Evolutionary conservation across 23 tunicate genomes (phyloP).

Genomic region (Trididemnum clinides): DNA sequence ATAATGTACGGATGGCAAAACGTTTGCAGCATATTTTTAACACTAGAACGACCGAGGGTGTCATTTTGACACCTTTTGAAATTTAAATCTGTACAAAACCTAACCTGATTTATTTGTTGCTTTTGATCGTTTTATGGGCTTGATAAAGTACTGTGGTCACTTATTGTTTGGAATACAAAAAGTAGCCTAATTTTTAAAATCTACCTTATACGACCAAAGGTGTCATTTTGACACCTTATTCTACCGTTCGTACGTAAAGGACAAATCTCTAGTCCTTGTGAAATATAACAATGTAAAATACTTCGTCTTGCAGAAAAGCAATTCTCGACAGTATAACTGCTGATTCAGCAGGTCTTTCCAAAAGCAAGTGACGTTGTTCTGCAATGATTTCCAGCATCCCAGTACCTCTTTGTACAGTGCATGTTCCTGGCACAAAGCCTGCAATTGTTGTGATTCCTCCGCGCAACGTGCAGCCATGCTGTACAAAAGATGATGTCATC

Average conservation of each 20-base stretch:
- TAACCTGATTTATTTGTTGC: no score
- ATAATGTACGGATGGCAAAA: no score
- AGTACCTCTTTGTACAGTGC: no score
- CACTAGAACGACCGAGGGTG: constrained; percentile 9
- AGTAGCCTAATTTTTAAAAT: neutral
- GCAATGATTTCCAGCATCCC: no score
- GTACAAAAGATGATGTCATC: neutral
- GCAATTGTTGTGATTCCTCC: no score
- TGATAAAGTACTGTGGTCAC: neutral
- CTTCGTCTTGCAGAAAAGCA: neutral
- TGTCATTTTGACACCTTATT: constrained; percentile 20
- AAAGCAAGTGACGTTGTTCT: no score
- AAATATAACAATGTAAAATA: neutral
- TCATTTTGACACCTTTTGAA: constrained; percentile 12
- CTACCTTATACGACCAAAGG: constrained; percentile 1
- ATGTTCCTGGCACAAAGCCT: no score
- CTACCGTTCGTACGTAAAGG: neutral
- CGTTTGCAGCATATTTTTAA: no score
- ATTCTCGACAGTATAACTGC: neutral
- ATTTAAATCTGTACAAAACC: neutral
- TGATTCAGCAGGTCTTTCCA: no score
- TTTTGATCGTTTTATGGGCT: neutral
- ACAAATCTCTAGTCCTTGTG: neutral
- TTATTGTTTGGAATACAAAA: neutral
- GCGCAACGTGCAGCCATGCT: no score